Conservation (phyloP, 1,140 invertebrate genomes). For the Brachionus plicatilis region DNA sequence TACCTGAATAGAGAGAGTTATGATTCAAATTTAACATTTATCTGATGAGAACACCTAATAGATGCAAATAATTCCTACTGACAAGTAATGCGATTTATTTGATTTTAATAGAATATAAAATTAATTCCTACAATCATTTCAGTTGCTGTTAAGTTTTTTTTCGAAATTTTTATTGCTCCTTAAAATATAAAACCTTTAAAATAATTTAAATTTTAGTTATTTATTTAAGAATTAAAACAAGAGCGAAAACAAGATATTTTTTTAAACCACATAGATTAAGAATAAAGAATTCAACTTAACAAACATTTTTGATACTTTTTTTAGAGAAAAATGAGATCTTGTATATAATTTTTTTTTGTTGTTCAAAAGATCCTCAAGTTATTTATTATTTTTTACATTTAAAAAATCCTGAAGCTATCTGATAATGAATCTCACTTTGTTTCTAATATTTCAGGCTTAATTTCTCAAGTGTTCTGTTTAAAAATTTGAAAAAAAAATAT, state of each 20-base stretch:
- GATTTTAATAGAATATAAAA: too few species aligned
- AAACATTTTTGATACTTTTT: background rate
- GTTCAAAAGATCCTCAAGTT: background rate
- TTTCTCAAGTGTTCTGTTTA: background rate
- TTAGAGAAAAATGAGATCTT: background rate
- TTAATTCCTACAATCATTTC: background rate
- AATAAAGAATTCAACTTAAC: background rate
- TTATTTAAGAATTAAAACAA: background rate
- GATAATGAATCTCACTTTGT: background rate
- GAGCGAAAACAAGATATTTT: background rate
- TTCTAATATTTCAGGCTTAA: background rate
- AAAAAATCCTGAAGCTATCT: background rate
- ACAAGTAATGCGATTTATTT: too few species aligned
- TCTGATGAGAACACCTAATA: background rate
- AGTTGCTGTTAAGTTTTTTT: background rate
- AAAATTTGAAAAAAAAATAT: background rate
- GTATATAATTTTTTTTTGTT: background rate
- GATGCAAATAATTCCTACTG: background rate
- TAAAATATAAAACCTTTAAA: background rate
- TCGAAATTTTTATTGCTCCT: background rate
- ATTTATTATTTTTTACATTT: background rate
- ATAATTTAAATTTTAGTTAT: background rate
- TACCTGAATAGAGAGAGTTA: too few species aligned
- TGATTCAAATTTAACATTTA: background rate
- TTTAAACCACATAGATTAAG: background rate